Base-by-base conservation (phyloP, 2,888 invertebrate species). In the Branchellion lobata region DNA sequence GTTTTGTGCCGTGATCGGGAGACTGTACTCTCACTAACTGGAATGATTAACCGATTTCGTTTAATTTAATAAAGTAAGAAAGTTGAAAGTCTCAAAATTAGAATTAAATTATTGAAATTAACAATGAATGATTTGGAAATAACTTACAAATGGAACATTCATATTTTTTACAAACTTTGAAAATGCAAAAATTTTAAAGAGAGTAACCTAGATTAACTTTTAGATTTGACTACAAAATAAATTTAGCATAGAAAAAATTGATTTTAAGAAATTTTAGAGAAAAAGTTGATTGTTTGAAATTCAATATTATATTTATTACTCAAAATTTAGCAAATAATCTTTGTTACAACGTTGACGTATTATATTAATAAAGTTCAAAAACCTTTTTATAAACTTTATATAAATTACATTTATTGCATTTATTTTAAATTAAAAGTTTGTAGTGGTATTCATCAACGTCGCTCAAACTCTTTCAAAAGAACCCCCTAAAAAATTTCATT, bases 21-120 rank as follows among this genome's bases (percentile, higher is more conserved):
- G 86, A 86, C 82, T 87, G 87, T 34, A 87, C 83, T 65, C 87
- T 83, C 24, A 87, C 82, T 81, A 85, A 82, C 85, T 84, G 65
- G n/a, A 79, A 80, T 18, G 71, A 27, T 24, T 76, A 79, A 74
- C 14, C 31, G 31, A 74, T 31, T 8, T 65, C 11, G 29, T 14
- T 18, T 14, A 8, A 8, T 8, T 14, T 47, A 18, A 47, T 57
- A 57, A 57, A 57, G 5, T n/a, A 5, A 24, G 61, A 18, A 18
- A 57, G 5, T 57, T 24, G 5, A 24, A 57, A 24, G n/a, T 24
- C 3, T 24, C 5, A 24, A 24, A 57, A 57, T 5, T 57, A n/a
- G 3, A 57, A 14, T 5, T 24, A 57, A 57, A 18, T 14, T n/a
- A 24, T n/a, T 57, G 24, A 24, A 57, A 57, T 24, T 24, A 24